Percentiles rank a stretch among this genome's conserved stretches.
These are phyloP conservation scores for Nylanderia fulva DNA, from an alignment of 1,140 invertebrate species.

Conservation along the genomic window DNA sequence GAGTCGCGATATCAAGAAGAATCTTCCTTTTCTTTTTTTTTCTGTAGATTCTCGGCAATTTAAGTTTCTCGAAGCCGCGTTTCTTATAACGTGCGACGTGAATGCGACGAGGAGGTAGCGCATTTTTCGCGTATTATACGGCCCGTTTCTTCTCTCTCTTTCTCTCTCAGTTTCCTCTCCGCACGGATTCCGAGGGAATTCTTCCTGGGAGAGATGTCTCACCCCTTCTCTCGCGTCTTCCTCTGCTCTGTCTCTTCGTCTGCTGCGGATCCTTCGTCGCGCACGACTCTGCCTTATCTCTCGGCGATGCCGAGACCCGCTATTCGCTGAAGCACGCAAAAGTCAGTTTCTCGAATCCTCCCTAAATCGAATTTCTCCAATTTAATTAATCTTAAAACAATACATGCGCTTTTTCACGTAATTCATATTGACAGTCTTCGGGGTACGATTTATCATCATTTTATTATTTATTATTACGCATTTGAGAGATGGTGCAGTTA, in stretches of 20 bases:
- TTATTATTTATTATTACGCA: no score
- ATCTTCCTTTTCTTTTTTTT: not conserved
- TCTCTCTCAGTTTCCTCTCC: slow-evolving; percentile 14
- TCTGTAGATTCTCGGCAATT: not conserved
- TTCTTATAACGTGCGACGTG: not conserved
- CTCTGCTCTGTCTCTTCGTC: slow-evolving; percentile 3
- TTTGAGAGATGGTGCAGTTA: not conserved
- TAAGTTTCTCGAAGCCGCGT: not conserved
- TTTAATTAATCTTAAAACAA: not conserved
- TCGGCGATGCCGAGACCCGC: not conserved
- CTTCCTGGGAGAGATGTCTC: slow-evolving; percentile 79
- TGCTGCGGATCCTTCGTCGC: not conserved
- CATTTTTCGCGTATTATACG: slow-evolving; percentile 33
- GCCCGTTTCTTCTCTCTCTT: slow-evolving; percentile 21
- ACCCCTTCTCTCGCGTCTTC: not conserved
- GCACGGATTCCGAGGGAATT: slow-evolving; percentile 70
- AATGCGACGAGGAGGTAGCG: slow-evolving; percentile 17
- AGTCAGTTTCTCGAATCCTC: not conserved
- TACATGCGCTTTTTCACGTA: not conserved
- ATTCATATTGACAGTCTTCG: no score
- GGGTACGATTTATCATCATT: no score
- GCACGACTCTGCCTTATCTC: slow-evolving; percentile 26
- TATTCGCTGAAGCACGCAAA: not conserved
- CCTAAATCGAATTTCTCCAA: not conserved
- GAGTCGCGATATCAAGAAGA: not conserved